Evolutionary conservation across 1,140 invertebrate genomes (phyloP).

Genomic region (Drosophila auraria): DNA sequence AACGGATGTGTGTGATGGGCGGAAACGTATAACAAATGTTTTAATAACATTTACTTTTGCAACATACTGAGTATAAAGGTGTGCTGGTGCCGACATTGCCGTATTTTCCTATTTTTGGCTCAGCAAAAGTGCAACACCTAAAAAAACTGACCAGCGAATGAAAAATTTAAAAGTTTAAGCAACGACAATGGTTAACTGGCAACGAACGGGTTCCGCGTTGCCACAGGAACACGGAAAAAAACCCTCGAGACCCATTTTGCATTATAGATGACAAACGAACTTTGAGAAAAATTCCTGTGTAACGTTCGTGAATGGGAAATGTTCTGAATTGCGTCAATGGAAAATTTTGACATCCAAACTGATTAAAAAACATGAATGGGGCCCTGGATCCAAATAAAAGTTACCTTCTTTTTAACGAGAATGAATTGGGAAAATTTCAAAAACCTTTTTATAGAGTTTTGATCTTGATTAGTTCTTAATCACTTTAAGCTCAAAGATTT

Average conservation of each 20-base stretch:
- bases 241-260: slow-evolving; percentile 43
- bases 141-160: slow-evolving; percentile 11
- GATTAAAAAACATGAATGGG: not conserved
- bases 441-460: too few species aligned
- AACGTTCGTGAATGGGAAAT: not conserved
- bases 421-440: not conserved
- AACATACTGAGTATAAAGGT: not conserved
- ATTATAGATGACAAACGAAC: slow-evolving; percentile 47
- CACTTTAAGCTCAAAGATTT: too few species aligned
- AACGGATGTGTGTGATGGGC: slow-evolving; percentile 47
- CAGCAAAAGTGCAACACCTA: not conserved
- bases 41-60: slow-evolving; percentile 1
- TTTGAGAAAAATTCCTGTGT: slow-evolving; percentile 18
- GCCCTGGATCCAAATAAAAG: slow-evolving; percentile 6
- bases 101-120: slow-evolving; percentile 4
- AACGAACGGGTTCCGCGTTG: not conserved
- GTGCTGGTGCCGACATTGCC: not conserved
- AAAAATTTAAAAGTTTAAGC: slow-evolving; percentile 12
- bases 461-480: too few species aligned
- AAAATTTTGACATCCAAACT: slow-evolving; percentile 1
- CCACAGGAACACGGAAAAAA: slow-evolving; percentile 25
- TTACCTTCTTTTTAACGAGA: not conserved
- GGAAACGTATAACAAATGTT: slow-evolving; percentile 52
- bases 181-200: not conserved
- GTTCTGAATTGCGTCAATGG: slow-evolving; percentile 9